Conservation (phyloP, 2,888 invertebrate species). For the Ferdinandea cuprea region DNA sequence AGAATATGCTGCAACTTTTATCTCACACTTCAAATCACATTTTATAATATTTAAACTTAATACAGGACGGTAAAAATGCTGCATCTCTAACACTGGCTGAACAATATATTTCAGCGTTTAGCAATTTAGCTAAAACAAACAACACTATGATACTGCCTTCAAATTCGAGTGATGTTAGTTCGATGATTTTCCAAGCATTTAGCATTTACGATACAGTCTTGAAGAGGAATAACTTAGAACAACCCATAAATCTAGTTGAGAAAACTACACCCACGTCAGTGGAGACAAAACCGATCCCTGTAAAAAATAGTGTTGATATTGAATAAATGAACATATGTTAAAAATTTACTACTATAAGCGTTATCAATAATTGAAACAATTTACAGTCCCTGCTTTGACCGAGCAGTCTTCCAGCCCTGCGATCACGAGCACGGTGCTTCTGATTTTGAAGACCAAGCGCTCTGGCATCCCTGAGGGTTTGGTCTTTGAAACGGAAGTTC, state of each 20-base stretch:
- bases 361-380: background rate
- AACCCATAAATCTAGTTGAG: background rate
- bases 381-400: no score
- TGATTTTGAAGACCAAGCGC: no score
- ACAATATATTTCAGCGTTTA: constrained; percentile 97
- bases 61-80: constrained; percentile 92
- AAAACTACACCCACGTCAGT: background rate
- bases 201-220: constrained; percentile 81
- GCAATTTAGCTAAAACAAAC: constrained; percentile 94
- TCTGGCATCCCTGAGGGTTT: no score
- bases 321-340: constrained; percentile 38
- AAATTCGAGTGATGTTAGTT: constrained; percentile 87
- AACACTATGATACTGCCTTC: constrained; percentile 97
- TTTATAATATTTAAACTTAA: constrained; percentile 69
- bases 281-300: constrained; percentile 2
- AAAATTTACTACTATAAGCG: background rate
- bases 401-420: no score
- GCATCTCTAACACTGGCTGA: constrained; percentile 97
- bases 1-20: background rate
- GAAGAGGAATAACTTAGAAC: constrained; percentile 29
- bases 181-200: constrained; percentile 81
- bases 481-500: no score
- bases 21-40: background rate
- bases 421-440: no score
- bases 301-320: constrained; percentile 38